Base-by-base conservation (phyloP, 2,113 vertebrate species). In the Pontoporia blainvillei region DNA sequence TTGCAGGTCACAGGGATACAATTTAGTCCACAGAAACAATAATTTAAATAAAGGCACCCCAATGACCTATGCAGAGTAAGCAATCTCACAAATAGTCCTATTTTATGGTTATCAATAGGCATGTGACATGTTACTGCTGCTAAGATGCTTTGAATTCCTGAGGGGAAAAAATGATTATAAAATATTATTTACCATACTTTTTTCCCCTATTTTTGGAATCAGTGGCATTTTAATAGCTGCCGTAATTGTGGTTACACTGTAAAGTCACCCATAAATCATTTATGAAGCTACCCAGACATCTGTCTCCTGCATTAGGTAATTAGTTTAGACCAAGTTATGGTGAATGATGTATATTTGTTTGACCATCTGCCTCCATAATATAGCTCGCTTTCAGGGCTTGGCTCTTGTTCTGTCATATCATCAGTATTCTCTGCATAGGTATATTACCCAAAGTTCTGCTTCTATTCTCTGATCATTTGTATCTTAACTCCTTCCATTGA, bases 251-350 rank as follows among this genome's bases (percentile, higher is more conserved):
- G 29, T 25, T 66, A 82, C 57, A 84, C 44, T 91, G 49, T 96
- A 91, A 95, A 97, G 93, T 95, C 61, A 82, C 46, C 61, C 76
- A 95, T 94, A 96, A 44, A 96, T 96, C 95, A 96, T 95, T 96
- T 91, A 89, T 87, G 64, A 95, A 81, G 90, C 81, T 95, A 84
- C 64, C 91, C 17, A 31, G 98, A 96, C 98, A 98, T 97, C 95
- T 97, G 96, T 76, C 95, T 97, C 84, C 95, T 96, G 54, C 97
- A 96, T 98, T 90, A 98, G 96, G 95, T 96, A 96, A 97, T 98
- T 96, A 93, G 93, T 94, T 97, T 95, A 96, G 89, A 86, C 72
- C 86, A 94, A 90, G 89, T 97, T 95, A 90, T 11, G 95, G 91
- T 67, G 94, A 96, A 97, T 95, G 96, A 94, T 93, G 85, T 90